phyloP scores from a whole-genome alignment of 2,888 invertebrate species.

The Strigamia transsilvanica region DNA sequence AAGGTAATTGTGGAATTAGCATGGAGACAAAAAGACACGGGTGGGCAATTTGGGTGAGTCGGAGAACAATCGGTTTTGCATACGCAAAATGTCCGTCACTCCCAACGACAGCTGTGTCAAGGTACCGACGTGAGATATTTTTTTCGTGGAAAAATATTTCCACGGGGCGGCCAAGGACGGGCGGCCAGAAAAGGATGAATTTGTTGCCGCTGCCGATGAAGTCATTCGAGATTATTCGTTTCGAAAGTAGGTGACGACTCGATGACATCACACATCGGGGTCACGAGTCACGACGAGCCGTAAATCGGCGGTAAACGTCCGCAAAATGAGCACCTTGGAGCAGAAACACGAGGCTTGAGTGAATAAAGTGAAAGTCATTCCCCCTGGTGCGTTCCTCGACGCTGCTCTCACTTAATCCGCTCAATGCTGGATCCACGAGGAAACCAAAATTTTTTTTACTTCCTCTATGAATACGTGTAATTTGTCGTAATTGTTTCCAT shows the following conservation, averaged over 20 bases:
- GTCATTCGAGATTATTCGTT: neutral
- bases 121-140: neutral
- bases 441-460: neutral
- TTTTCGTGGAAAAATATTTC: too few relatives aligned
- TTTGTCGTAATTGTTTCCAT: neutral
- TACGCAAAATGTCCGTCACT: slow-evolving; percentile 10
- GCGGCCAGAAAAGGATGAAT: neutral
- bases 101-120: slow-evolving; percentile 20
- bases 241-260: slow-evolving; percentile 10
- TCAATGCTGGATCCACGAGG: neutral
- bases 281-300: neutral
- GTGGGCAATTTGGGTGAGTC: slow-evolving; percentile 11
- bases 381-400: neutral
- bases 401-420: slow-evolving; percentile 7
- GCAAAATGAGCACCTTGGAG: neutral
- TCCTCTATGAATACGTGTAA: neutral
- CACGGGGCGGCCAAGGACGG: neutral
- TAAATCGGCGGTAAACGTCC: neutral
- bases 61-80: neutral
- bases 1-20: neutral
- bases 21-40: slow-evolving; percentile 20
- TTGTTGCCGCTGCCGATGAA: neutral
- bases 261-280: slow-evolving; percentile 26
- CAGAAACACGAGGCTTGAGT: neutral
- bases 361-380: slow-evolving; percentile 6